phyloP scores from a whole-genome alignment of 1,140 invertebrate species.

The Lepidurus arcticus region DNA sequence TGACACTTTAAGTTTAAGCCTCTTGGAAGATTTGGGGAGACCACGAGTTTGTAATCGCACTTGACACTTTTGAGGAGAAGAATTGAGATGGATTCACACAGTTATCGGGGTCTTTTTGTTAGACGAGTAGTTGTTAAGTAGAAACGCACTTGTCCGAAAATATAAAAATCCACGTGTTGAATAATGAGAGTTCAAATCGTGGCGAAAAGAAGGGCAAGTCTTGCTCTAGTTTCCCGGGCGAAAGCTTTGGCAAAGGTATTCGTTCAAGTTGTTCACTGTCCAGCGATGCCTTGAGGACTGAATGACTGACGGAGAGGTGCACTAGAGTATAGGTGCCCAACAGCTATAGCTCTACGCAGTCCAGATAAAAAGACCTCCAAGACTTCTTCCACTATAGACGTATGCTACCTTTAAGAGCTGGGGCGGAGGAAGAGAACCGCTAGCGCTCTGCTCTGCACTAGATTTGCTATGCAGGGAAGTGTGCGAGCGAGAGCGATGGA shows the following conservation, averaged over 20 bases:
- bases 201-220: background rate
- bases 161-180: too few relatives aligned
- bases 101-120: too few relatives aligned
- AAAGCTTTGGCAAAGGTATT: background rate
- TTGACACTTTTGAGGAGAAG: background rate
- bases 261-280: background rate
- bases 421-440: background rate
- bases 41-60: background rate
- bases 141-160: too few relatives aligned
- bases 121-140: too few relatives aligned
- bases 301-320: constrained; percentile 9
- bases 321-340: background rate
- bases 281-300: constrained; percentile 16
- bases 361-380: constrained; percentile 4
- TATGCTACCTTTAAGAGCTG: background rate
- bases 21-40: background rate
- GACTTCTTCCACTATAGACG: background rate
- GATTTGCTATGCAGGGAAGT: background rate
- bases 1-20: background rate
- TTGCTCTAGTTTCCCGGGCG: constrained; percentile 13
- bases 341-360: background rate
- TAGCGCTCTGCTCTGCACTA: background rate
- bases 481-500: too few relatives aligned
- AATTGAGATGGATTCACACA: too few relatives aligned
- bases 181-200: too few relatives aligned